A percentile compares a stretch with the other conserved stretches of the same genome.
These are phyloP conservation scores for Anorthoa munda DNA, from an alignment of 2,888 invertebrate species.

Conservation along the genomic window DNA sequence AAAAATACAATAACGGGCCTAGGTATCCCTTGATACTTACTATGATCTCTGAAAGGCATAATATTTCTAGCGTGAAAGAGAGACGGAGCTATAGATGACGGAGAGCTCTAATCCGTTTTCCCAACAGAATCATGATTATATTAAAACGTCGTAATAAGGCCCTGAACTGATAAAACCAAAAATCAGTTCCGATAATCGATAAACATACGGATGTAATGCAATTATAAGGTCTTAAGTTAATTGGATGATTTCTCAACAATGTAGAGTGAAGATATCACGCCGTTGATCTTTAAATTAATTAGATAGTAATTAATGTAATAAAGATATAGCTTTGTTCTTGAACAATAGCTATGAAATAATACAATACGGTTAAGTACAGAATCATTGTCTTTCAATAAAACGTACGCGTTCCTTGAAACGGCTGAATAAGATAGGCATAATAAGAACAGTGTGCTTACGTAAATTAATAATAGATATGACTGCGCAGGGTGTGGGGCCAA, in stretches of 20 bases:
- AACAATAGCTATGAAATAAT: not conserved
- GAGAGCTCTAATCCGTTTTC: too few relatives aligned
- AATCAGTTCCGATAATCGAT: conserved; percentile 10
- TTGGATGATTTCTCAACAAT: conserved; percentile 22
- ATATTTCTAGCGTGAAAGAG: too few relatives aligned
- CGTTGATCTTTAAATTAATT: conserved; percentile 24
- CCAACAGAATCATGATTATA: too few relatives aligned
- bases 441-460: not conserved
- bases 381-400: not conserved
- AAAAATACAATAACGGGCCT: too few relatives aligned
- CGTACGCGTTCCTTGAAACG: not conserved
- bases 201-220: conserved; percentile 10
- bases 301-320: conserved; percentile 1
- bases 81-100: too few relatives aligned
- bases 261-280: conserved; percentile 20
- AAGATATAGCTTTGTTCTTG: not conserved
- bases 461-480: not conserved
- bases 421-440: not conserved
- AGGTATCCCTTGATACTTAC: too few relatives aligned
- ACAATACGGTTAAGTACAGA: not conserved
- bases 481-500: too few relatives aligned
- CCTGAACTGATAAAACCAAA: not conserved
- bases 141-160: too few relatives aligned
- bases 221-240: conserved; percentile 17
- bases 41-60: too few relatives aligned